Base-by-base conservation (phyloP, 1,140 invertebrate genomes). In the Lycorma delicatula region DNA sequence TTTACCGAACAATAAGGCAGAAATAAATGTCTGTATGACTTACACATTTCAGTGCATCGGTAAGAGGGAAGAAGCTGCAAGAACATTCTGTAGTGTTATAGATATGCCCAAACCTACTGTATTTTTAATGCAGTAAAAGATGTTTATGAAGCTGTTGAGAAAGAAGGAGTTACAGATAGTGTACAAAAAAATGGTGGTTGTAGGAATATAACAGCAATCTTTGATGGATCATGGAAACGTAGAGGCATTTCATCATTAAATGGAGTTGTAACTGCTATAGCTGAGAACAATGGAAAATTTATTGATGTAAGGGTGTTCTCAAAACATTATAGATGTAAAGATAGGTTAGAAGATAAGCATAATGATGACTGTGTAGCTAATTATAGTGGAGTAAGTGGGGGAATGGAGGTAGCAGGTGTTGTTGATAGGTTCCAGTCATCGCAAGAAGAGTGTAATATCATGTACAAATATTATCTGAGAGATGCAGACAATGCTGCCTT, bases 341-440 rank as follows among this genome's bases (percentile, higher is more conserved):
- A 26, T n/a, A 51, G 49, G 25, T 27, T 51, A n/a, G 25, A 51
- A 27, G 29, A 29, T 3, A 25, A 28, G 13, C 54, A 57, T 44
- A 34, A 31, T 23, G 49, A 60, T 23, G 34, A 44, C 47, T 66
- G 64, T 54, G n/a, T 38, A 20, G 59, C 41, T 22, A 64, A 66
- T 57, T 59, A 58, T 46, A 13, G 20, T 50, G 62, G 60, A 46
- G 59, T 49, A 48, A 62, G 60, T 60, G 64, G 57, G 31, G 61
- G 58, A 56, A 65, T 64, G 62, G 64, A 64, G 41, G 20, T 50
- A 11, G 3, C 23, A 31, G 56, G 56, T 12, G 27, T 49, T 12
- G 26, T 27, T 7, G 28, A 49, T 13, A 29, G 36, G 49, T 59
- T 44, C 23, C 20, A n/a, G 5, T 9, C 9, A 44, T 54, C 52